Conservation (phyloP, 1,140 invertebrate genomes). For the Bradysia coprophila region DNA sequence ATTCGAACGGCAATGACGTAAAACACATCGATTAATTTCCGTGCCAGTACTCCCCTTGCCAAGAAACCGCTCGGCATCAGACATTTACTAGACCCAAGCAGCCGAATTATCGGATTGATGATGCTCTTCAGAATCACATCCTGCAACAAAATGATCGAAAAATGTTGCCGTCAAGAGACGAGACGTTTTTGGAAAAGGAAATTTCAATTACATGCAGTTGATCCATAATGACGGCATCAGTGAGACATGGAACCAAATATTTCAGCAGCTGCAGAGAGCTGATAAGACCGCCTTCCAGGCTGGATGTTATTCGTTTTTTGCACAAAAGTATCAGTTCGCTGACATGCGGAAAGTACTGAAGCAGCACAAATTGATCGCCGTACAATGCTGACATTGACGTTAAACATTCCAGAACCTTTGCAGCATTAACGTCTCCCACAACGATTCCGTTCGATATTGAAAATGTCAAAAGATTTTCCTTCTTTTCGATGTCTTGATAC, state of each 20-base stretch:
- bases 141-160: slow-evolving; percentile 20
- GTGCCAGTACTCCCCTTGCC: slow-evolving; percentile 51
- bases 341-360: slow-evolving; percentile 89
- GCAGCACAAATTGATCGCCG: slow-evolving; percentile 81
- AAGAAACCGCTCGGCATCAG: slow-evolving; percentile 58
- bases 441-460: slow-evolving; percentile 37
- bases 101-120: slow-evolving; percentile 51
- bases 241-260: slow-evolving; percentile 60
- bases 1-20: slow-evolving; percentile 61
- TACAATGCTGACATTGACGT: slow-evolving; percentile 70
- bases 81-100: slow-evolving; percentile 51
- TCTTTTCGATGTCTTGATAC: slow-evolving; percentile 13
- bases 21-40: slow-evolving; percentile 64
- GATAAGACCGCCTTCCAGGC: slow-evolving; percentile 74
- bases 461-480: slow-evolving; percentile 30
- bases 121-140: slow-evolving; percentile 58
- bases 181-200: too few species aligned
- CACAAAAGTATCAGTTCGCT: slow-evolving; percentile 61
- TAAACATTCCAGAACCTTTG: slow-evolving; percentile 73
- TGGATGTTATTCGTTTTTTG: slow-evolving; percentile 55
- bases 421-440: slow-evolving; percentile 63
- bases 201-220: slow-evolving; percentile 44
- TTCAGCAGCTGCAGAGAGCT: slow-evolving; percentile 66
- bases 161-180: neutral
- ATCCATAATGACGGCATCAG: slow-evolving; percentile 74